Evolutionary conservation across 2,797 vertebrate species (phyloP), one percentile per base, ranked within the genome.

Genomic region (Poecilia gillii): DNA sequence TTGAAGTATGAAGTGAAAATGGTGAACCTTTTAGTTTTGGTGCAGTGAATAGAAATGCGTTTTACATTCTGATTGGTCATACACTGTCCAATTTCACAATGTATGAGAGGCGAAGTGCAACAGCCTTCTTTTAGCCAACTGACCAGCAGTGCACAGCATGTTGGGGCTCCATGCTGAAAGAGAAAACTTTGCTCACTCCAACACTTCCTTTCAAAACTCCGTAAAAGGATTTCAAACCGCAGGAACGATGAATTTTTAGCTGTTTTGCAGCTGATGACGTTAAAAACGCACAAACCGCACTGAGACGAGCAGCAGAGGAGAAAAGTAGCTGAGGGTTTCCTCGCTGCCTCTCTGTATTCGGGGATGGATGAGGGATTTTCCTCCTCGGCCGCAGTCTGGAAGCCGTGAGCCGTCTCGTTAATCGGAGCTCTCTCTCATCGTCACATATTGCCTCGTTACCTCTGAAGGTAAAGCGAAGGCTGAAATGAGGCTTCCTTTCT

Each of bases 251-350:
- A 23, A 51, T 51, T 51, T 51, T 51, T 51, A 7, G 49, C 49
- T 11, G 11, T 57, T 57, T 57, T 57, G 11, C 11, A n/a, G 25
- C 33, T 36, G 13, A 8, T 23, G 13, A 36, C 1, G 6, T 39
- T 39, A 39, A 9, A 66, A 66, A 39, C 6, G 9, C 33, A 36
- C 33, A 4, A 39, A 3, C 62, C 28, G 3, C 18, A 66, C 3
- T 11, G 33, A 39, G 62, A 66, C 23, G 6, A 66, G 20, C 14
- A 23, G 18, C 23, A 23, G 33, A 23, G 62, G 33, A 66, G 74
- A 84, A 64, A 71, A 77, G 3, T 13, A 78, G 85, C 80, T 80
- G 79, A 47, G 59, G 47, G 51, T 81, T 77, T 4, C 62, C 49
- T 59, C 3, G 73, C 16, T 11, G 25, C 13, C 72, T 76, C 53